These are phyloP conservation scores for Acipenser oxyrinchus DNA, from an alignment of 2,797 vertebrate genomes.

Conservation along the genomic window DNA sequence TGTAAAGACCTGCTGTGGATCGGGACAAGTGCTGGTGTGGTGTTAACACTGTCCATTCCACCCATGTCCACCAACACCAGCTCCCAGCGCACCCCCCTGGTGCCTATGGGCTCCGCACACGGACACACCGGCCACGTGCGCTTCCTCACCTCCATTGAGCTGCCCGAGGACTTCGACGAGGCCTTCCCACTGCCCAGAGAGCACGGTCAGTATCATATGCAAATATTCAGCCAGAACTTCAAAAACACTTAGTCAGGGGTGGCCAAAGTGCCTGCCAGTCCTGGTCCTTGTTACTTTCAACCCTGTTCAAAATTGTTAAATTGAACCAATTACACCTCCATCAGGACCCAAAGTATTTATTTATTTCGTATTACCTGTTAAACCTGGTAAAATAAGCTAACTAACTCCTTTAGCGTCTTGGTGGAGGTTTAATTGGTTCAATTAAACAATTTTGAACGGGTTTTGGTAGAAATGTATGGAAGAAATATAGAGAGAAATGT, in stretches of 20 bases:
- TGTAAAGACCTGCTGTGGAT: conserved; percentile 95
- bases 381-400: too few relatives aligned
- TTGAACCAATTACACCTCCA: too few relatives aligned
- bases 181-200: conserved; percentile 64
- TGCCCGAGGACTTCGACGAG: conserved; percentile 80
- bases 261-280: too few relatives aligned
- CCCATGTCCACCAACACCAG: conserved; percentile 61
- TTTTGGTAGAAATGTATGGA: too few relatives aligned
- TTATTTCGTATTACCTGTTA: too few relatives aligned
- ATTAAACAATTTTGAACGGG: too few relatives aligned
- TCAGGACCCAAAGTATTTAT: too few relatives aligned
- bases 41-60: conserved; percentile 75
- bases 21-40: conserved; percentile 90
- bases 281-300: too few relatives aligned
- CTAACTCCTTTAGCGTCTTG: too few relatives aligned
- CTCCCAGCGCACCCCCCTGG: conserved; percentile 55
- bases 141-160: conserved; percentile 87
- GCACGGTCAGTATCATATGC: conserved; percentile 44
- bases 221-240: neutral
- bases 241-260: neutral
- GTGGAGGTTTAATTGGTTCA: too few relatives aligned
- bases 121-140: conserved; percentile 97
- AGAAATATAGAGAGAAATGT: too few relatives aligned
- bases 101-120: conserved; percentile 81
- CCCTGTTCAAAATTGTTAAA: too few relatives aligned